Percentiles rank a stretch among this genome's conserved stretches.
phyloP scores from a whole-genome alignment of 1,140 invertebrate genomes.

The Popillia japonica region DNA sequence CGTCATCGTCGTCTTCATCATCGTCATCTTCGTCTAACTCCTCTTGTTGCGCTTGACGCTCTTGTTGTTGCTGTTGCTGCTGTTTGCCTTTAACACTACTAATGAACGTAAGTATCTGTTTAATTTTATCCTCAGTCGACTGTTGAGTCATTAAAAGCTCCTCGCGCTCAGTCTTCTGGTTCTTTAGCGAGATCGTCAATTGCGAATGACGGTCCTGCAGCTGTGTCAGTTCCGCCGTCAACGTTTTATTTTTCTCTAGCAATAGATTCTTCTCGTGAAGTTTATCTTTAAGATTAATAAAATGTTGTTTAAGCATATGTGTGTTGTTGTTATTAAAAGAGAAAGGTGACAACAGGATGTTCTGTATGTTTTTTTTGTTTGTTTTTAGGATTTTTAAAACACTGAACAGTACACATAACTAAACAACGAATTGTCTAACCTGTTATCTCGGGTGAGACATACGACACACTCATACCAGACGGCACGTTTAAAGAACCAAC shows the following conservation, averaged over 20 bases:
- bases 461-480: conserved; percentile 54
- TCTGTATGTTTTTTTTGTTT: conserved; percentile 25
- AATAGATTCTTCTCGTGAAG: conserved; percentile 56
- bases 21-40: not conserved
- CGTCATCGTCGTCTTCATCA: not conserved
- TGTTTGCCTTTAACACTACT: conserved; percentile 48
- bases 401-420: conserved; percentile 36
- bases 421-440: conserved; percentile 50
- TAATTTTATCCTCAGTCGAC: conserved; percentile 56
- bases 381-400: conserved; percentile 14
- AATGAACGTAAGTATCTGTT: conserved; percentile 55
- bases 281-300: conserved; percentile 52
- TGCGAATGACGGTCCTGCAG: conserved; percentile 57
- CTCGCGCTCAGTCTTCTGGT: conserved; percentile 53
- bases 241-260: conserved; percentile 53
- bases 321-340: not conserved
- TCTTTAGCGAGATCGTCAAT: conserved; percentile 56
- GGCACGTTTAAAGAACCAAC: conserved; percentile 50
- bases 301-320: conserved; percentile 26
- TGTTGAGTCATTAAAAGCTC: conserved; percentile 50
- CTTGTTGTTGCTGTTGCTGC: not conserved
- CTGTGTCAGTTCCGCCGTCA: conserved; percentile 55
- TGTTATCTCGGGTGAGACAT: conserved; percentile 51
- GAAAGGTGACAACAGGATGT: not conserved
- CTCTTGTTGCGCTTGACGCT: not conserved